Conservation (phyloP, 2,888 invertebrate species). For the Agriopis marginaria region DNA sequence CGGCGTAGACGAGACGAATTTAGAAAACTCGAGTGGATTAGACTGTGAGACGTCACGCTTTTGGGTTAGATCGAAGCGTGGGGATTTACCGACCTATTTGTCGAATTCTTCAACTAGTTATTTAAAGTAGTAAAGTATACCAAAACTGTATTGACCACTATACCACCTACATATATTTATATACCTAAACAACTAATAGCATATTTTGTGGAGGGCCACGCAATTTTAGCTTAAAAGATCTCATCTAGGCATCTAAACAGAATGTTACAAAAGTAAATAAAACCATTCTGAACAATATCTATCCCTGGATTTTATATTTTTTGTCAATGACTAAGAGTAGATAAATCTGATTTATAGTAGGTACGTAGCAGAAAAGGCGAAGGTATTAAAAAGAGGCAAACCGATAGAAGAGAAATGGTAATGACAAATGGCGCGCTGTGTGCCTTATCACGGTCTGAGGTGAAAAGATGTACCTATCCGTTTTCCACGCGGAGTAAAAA, state of each 20-base stretch:
- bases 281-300: not conserved
- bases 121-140: too few species aligned
- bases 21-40: conserved; percentile 55
- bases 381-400: conserved; percentile 35
- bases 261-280: not conserved
- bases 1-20: conserved; percentile 57
- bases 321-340: not conserved
- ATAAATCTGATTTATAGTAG: conserved; percentile 1
- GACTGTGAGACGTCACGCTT: conserved; percentile 49
- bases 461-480: conserved; percentile 68
- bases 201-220: too few species aligned
- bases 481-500: conserved; percentile 67
- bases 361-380: conserved; percentile 14
- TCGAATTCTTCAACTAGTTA: conserved; percentile 1
- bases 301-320: not conserved
- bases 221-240: too few species aligned
- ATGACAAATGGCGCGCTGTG: conserved; percentile 72
- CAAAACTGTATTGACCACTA: too few species aligned
- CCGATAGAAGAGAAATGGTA: conserved; percentile 64
- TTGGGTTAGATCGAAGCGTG: conserved; percentile 34
- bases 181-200: too few species aligned
- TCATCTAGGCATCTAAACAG: too few species aligned
- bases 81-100: conserved; percentile 32
- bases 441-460: conserved; percentile 68
- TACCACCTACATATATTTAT: too few species aligned